Evolutionary conservation across 2,113 vertebrate genomes (phyloP).

Genomic region (Erinaceus europaeus): DNA sequence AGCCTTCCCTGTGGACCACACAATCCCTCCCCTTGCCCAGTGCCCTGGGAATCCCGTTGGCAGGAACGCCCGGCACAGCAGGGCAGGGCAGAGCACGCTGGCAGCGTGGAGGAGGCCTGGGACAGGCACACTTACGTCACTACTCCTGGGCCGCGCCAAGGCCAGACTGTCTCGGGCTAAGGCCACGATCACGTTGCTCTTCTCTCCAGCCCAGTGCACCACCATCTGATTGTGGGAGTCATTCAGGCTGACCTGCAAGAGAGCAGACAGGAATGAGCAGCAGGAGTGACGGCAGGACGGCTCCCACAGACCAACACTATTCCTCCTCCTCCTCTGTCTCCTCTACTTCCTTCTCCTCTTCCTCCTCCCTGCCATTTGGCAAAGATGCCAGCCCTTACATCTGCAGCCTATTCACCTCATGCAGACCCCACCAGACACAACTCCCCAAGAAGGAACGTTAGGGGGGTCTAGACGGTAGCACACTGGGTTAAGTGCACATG

Average conservation of each 20-base stretch:
- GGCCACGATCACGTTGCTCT: constrained; percentile 96
- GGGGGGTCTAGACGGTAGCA: too few relatives aligned
- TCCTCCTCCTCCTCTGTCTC: background rate
- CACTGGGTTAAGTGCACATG: too few relatives aligned
- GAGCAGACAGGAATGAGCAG: background rate
- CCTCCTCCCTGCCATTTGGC: background rate
- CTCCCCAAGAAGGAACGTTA: too few relatives aligned
- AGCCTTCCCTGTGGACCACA: background rate
- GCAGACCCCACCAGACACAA: background rate
- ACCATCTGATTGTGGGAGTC: constrained; percentile 99
- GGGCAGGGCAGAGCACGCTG: background rate
- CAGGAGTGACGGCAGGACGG: background rate
- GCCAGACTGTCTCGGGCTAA: constrained; percentile 94
- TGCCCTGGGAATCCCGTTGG: background rate
- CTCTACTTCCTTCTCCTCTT: background rate
- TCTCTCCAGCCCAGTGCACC: constrained; percentile 98
- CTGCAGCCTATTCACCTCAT: background rate
- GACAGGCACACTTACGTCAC: constrained; percentile 87
- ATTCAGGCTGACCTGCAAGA: constrained; percentile 91
- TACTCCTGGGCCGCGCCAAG: constrained; percentile 89
- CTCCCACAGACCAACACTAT: too few relatives aligned
- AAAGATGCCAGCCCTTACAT: background rate
- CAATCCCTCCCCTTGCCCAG: background rate
- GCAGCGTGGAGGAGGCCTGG: accelerated
- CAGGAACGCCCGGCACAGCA: background rate